Conservation (phyloP, 2,888 invertebrate genomes). For the Polydrusus pterygomalis region DNA sequence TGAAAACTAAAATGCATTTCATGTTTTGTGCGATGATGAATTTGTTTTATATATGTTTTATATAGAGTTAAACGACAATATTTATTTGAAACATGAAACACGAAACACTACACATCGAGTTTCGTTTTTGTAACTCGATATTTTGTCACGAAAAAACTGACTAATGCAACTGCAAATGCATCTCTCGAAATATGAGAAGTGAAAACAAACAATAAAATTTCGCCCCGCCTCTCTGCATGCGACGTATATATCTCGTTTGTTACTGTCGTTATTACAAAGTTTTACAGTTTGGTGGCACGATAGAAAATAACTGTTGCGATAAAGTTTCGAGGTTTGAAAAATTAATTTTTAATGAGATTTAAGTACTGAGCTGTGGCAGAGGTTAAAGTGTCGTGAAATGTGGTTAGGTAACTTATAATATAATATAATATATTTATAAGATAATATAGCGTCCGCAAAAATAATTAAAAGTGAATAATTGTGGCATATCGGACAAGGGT, state of each 20-base stretch:
- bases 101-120: background rate
- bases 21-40: no score
- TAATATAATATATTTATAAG: no score
- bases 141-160: slow-evolving; percentile 24
- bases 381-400: no score
- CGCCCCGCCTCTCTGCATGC: slow-evolving; percentile 23
- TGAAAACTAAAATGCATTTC: no score
- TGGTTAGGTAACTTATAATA: no score
- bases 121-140: background rate
- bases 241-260: slow-evolving; percentile 46
- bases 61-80: no score
- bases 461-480: no score
- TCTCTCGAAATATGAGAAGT: slow-evolving; percentile 39
- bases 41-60: no score
- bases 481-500: no score
- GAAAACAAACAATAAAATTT: slow-evolving; percentile 40
- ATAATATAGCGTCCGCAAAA: no score
- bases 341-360: slow-evolving; percentile 15
- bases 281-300: slow-evolving; percentile 34
- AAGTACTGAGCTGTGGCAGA: background rate
- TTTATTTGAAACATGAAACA: background rate
- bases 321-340: slow-evolving; percentile 14
- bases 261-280: slow-evolving; percentile 50
- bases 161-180: slow-evolving; percentile 43
- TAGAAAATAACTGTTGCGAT: slow-evolving; percentile 25